Base-by-base conservation (phyloP, 2,888 invertebrate genomes). In the Campoplex nolae region DNA sequence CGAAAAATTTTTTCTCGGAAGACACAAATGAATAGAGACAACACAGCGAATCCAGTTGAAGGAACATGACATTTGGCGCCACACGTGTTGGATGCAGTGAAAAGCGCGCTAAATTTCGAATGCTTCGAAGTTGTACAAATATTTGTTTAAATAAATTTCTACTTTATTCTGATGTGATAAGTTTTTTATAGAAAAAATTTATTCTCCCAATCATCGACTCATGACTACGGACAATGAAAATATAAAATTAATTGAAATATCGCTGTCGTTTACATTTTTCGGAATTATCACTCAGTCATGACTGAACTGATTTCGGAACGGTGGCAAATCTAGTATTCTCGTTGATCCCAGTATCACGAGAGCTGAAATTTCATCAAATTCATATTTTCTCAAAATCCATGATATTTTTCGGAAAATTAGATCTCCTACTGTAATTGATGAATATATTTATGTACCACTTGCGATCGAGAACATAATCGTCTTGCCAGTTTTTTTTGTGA, bases 311-410 rank as follows among this genome's bases (percentile, higher is more conserved):
- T 92, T 88, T 78, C 91, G 91, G 87, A 93, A 94, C 65, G 94
- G 94, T 38, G 94, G 94, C 16, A 93, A 87, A 89, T 96, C 95
- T 84, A 96, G 95, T 32, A 96, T 95, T 86, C 97, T 95, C 3
- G 96, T 95, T 32, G 95, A 93, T 23, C 97, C 97, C 62, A 97
- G 93, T 11, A 95, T 93, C 45, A 95, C 94, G 90, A 96, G 95
- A 71, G 94, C 97, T 97, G 94, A 65, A 96, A 96, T 77, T 74
- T 13, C n/a, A 83, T 79, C 23, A 56, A 48, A 51, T 74, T 23
- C 23, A 23, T 67, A 32, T 28, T 35, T 18, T 35, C 54, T 35
- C 32, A 38, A 58, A 71, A 70, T 32, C n/a, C 56, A n/a, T 2
- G 11, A 56, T 76, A 70, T 48, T 16, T 1, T 62, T 7, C 1